Conservation (phyloP, 2,113 vertebrate species). For the Xiphophorus maculatus region DNA sequence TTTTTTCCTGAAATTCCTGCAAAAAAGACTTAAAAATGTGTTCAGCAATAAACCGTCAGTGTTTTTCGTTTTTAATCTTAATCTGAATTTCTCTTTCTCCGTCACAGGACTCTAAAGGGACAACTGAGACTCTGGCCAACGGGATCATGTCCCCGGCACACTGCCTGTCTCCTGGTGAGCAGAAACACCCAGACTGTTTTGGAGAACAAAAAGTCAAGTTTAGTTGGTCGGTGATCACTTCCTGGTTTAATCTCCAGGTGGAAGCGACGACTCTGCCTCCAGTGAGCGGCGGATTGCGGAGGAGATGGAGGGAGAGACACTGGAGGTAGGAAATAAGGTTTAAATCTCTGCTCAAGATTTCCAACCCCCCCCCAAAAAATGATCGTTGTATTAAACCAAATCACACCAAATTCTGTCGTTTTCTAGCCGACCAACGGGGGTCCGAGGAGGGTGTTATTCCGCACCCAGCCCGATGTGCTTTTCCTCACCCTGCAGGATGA, state of each 20-base stretch:
- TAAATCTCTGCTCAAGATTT: not conserved
- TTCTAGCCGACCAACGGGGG: conserved; percentile 57
- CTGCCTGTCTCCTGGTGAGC: conserved; percentile 76
- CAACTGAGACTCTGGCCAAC: conserved; percentile 53
- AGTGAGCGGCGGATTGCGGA: conserved; percentile 35
- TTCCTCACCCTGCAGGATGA: conserved; percentile 69
- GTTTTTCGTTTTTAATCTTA: not conserved
- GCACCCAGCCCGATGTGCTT: conserved; percentile 77
- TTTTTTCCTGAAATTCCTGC: too few species aligned
- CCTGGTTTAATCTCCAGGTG: conserved; percentile 45
- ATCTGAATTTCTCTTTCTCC: not conserved
- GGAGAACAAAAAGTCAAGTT: not conserved
- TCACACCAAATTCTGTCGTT: not conserved
- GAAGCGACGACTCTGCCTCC: conserved; percentile 53
- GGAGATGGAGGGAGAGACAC: conserved; percentile 39
- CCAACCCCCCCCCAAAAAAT: too few species aligned
- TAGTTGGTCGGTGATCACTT: not conserved
- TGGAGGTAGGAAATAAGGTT: conserved; percentile 55
- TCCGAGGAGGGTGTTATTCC: conserved; percentile 77
- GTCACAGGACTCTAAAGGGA: conserved; percentile 32
- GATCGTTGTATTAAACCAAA: not conserved
- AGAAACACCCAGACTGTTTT: not conserved
- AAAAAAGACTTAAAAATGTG: not conserved
- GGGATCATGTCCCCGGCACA: conserved; percentile 57
- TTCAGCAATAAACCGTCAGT: not conserved